These are phyloP conservation scores for Pimpla rufipes DNA, from an alignment of 2,888 invertebrate genomes.

Conservation along the genomic window DNA sequence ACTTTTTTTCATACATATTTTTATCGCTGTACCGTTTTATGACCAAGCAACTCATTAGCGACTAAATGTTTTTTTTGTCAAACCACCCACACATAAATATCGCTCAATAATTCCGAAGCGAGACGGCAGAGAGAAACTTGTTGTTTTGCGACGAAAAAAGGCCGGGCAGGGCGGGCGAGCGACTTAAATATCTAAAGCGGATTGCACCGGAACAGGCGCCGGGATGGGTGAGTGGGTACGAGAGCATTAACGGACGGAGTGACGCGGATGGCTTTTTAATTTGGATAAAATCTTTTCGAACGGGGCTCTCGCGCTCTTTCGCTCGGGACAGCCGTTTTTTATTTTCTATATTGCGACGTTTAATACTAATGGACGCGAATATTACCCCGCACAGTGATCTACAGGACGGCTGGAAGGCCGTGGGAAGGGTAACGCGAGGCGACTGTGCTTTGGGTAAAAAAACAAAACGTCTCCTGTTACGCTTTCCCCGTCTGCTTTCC, in stretches of 20 bases:
- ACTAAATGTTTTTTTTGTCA: not conserved
- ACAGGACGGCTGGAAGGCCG: not conserved
- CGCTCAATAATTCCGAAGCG: not conserved
- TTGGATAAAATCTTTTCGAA: constrained; percentile 66
- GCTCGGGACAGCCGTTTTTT: not conserved
- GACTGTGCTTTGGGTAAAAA: constrained; percentile 31
- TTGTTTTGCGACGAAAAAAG: not conserved
- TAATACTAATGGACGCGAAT: constrained; percentile 62
- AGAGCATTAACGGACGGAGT: constrained; percentile 42
- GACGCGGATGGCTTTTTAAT: constrained; percentile 65
- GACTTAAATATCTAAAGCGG: constrained; percentile 54
- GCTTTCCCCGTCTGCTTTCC: not conserved
- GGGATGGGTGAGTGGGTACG: constrained; percentile 9
- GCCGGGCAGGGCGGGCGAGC: not conserved
- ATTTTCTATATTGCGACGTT: constrained; percentile 49
- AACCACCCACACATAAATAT: not conserved
- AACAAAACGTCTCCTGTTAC: constrained; percentile 1
- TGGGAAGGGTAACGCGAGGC: constrained; percentile 34
- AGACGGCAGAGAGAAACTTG: not conserved
- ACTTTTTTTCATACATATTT: no score
- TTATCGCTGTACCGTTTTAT: not conserved
- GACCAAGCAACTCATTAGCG: no score
- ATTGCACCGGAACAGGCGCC: constrained; percentile 12
- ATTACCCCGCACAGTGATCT: constrained; percentile 24
- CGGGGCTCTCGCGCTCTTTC: constrained; percentile 53